Evolutionary conservation across 23 tunicate genomes (phyloP), one percentile per base, ranked within the genome.

Genomic region (Aplidium turbinatum): DNA sequence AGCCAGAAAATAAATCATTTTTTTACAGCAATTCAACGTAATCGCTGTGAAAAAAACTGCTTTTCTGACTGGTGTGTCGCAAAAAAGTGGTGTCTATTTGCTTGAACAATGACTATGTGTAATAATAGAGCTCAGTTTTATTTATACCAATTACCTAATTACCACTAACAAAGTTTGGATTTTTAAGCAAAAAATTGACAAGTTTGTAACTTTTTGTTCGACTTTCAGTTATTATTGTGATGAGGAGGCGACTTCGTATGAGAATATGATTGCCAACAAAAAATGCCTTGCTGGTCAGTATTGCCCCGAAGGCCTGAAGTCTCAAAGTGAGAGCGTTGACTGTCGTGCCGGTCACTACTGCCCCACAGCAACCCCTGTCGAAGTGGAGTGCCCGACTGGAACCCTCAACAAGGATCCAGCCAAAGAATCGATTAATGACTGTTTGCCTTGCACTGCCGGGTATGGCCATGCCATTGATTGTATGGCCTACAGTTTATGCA

Each of bases 361-460:
- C 46, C 90, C 89, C 0, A 90, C 82, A 64, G 94, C 90, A 16
- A 87, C 94, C n/a, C 86, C 94, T 1, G 90, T 66, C 7, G 90
- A 84, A 56, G 25, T 84, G 2, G 47, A 56, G 11, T 91, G 97
- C 38, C 97, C 97, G 16, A 54, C 79, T 55, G 97, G 97, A 11
- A 91, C 97, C 1, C 45, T 58, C 28, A 91, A 91, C 74, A 56
- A 46, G 9, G 50, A 50, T 3, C 30, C 29, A 1, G 78, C 48
- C 4, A 76, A 68, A 58, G 58, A 53, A 35, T 16, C 72, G 1
- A 84, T 91, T 47, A 30, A 63, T 9, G 97, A 91, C 48, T 91
- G 97, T 51, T 1, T 64, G 35, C 91, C 97, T 22, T 91, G 97
- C 39, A 58, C 73, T 40, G 97, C 97, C 7, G 97, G 97, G 97